A percentile compares a stretch with the other conserved stretches of the same genome.
Conservation (phyloP, 2,113 vertebrate genomes). For the Diglossa brunneiventris region DNA sequence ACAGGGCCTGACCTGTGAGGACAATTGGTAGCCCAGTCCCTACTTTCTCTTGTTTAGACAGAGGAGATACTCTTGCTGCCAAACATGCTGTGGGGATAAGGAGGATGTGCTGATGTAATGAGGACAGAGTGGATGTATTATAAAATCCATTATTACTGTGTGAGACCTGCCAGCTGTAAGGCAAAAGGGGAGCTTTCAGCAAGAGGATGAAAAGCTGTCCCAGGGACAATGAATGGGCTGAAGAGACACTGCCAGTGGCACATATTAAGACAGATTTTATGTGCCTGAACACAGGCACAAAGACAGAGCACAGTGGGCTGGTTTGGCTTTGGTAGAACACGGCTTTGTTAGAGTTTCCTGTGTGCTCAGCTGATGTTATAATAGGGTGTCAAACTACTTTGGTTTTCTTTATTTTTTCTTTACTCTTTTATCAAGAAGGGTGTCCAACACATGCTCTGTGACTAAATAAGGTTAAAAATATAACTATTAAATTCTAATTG, state of each 20-base stretch:
- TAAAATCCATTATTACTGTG: background rate
- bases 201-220: background rate
- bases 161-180: background rate
- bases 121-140: background rate
- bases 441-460: background rate
- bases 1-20: background rate
- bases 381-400: background rate
- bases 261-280: background rate
- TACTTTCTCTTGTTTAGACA: background rate
- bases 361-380: accelerated
- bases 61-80: background rate
- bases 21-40: background rate
- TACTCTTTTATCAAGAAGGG: background rate
- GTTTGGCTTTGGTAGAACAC: background rate
- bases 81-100: background rate
- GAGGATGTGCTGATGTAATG: background rate
- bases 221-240: background rate
- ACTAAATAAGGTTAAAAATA: background rate
- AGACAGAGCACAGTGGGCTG: background rate
- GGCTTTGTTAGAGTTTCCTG: background rate
- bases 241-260: background rate
- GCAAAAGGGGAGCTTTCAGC: background rate
- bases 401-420: background rate
- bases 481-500: background rate
- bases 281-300: background rate